Conservation (phyloP, 2,113 vertebrate species). For the Numenius arquata region DNA sequence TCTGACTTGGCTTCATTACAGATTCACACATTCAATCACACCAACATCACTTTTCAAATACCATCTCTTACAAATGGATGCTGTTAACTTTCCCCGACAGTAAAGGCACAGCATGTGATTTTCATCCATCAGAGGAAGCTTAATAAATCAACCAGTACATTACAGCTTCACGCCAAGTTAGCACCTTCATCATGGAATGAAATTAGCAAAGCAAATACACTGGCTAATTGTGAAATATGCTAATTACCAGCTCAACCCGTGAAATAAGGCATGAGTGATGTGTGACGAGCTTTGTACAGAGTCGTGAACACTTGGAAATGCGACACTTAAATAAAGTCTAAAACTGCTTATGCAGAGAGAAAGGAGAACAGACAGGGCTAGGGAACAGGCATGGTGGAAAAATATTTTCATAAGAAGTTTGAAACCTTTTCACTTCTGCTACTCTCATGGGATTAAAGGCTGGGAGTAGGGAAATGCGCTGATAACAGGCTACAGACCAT, state of each 20-base stretch:
- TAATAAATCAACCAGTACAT: constrained; percentile 80
- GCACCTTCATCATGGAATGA: constrained; percentile 79
- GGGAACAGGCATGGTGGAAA: constrained; percentile 56
- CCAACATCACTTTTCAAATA: constrained; percentile 78
- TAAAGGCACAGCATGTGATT: constrained; percentile 75
- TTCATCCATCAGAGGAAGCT: constrained; percentile 71
- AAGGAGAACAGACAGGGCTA: constrained; percentile 64
- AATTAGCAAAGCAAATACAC: constrained; percentile 80
- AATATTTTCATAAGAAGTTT: constrained; percentile 64
- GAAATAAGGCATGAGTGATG: constrained; percentile 81
- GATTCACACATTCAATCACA: constrained; percentile 78
- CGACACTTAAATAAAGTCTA: constrained; percentile 78
- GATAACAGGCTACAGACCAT: constrained; percentile 42
- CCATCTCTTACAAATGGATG: constrained; percentile 75
- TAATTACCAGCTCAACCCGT: constrained; percentile 77
- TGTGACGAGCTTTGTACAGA: constrained; percentile 66
- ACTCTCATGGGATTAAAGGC: constrained; percentile 36
- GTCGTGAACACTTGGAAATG: constrained; percentile 75
- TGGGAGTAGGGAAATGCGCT: constrained; percentile 8
- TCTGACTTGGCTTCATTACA: constrained; percentile 76
- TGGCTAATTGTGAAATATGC: constrained; percentile 80
- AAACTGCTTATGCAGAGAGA: constrained; percentile 75
- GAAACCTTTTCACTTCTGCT: constrained; percentile 58
- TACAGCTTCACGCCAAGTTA: constrained; percentile 80
- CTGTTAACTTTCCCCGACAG: constrained; percentile 74